phyloP scores from a whole-genome alignment of 1,140 invertebrate genomes.

The Carcinoscorpius rotundicauda region DNA sequence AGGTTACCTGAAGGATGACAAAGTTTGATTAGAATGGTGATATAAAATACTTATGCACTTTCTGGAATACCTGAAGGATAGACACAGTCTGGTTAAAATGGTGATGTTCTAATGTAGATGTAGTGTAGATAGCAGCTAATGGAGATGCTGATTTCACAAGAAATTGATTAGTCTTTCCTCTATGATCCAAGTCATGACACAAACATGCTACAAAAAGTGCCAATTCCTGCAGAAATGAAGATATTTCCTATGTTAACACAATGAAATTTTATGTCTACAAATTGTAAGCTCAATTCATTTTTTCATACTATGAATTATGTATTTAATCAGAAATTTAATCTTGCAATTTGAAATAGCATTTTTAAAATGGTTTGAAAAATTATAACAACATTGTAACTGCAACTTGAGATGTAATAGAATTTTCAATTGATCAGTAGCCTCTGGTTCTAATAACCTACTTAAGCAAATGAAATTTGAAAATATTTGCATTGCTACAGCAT shows the following conservation, averaged over 20 bases:
- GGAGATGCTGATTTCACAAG: conserved; percentile 69
- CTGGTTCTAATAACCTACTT: too few relatives aligned
- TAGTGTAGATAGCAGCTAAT: conserved; percentile 64
- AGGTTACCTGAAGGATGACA: neutral
- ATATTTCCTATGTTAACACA: neutral
- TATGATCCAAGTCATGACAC: conserved; percentile 72
- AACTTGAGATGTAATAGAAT: neutral
- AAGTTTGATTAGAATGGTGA: neutral
- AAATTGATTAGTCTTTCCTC: conserved; percentile 72
- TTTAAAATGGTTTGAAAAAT: neutral
- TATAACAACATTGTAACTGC: neutral
- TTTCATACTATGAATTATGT: conserved; percentile 2
- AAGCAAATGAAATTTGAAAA: too few relatives aligned
- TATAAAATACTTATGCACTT: neutral
- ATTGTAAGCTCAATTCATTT: neutral
- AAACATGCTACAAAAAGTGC: conserved; percentile 62
- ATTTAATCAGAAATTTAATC: conserved; percentile 3
- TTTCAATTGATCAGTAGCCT: neutral
- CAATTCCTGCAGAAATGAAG: conserved; percentile 42
- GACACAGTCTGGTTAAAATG: conserved; percentile 78
- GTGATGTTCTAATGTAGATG: conserved; percentile 72
- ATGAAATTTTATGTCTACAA: neutral
- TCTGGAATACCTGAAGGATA: conserved; percentile 50
- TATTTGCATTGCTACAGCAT: too few relatives aligned
- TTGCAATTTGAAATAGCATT: neutral